These are phyloP conservation scores for Leucophenga maculata DNA, from an alignment of 2,888 invertebrate species.

Conservation along the genomic window DNA sequence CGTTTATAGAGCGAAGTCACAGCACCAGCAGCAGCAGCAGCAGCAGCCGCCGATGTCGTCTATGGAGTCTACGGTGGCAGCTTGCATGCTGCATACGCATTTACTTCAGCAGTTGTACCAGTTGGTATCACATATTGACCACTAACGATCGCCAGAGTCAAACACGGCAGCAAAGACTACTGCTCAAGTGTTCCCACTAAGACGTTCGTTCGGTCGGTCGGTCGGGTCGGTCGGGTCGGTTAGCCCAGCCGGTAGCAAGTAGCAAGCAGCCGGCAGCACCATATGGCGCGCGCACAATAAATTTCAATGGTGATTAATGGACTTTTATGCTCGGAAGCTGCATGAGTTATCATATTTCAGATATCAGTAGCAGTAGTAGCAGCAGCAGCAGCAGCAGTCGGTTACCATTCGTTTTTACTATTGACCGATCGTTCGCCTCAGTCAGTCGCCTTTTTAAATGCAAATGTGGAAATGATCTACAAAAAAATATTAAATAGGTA, in stretches of 20 bases:
- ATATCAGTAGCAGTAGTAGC: conserved; percentile 38
- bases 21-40: not conserved
- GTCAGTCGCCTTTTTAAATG: too few species aligned
- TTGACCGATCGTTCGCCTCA: too few species aligned
- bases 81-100: not conserved
- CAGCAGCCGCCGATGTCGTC: not conserved
- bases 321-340: conserved; percentile 39
- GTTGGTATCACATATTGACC: not conserved
- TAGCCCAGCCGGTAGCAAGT: not conserved
- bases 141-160: too few species aligned
- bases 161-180: too few species aligned
- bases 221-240: too few species aligned
- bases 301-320: conserved; percentile 43
- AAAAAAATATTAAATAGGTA: not conserved
- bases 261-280: not conserved
- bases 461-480: too few species aligned
- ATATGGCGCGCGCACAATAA: conserved; percentile 32
- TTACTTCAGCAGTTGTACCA: not conserved
- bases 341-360: conserved; percentile 40
- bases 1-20: not conserved
- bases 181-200: too few species aligned
- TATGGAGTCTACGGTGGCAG: not conserved
- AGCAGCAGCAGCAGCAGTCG: not conserved
- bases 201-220: too few species aligned
- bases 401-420: not conserved